phyloP scores from a whole-genome alignment of 2,797 vertebrate genomes.

The Acanthis flammea region DNA sequence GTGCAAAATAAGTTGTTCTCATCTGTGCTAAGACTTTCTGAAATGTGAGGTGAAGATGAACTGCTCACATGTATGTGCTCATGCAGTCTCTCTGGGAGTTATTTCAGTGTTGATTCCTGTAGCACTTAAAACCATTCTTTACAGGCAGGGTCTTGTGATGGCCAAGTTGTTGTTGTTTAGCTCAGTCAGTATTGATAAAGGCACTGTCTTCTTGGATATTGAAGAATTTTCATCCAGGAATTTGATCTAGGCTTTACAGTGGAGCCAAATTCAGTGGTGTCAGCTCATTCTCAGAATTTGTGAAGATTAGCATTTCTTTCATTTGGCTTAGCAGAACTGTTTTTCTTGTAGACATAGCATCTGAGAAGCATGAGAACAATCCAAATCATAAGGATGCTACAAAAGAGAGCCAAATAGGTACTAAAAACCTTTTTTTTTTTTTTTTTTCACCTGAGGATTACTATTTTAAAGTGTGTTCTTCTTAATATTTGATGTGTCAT shows the following conservation, averaged over 20 bases:
- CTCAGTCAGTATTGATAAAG: neutral
- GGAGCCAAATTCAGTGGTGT: neutral
- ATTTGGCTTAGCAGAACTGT: neutral
- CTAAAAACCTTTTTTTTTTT: neutral
- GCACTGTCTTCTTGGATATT: accelerated
- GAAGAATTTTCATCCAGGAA: neutral
- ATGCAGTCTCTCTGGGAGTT: neutral
- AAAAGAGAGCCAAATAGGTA: neutral
- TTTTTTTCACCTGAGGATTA: neutral
- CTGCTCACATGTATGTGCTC: neutral
- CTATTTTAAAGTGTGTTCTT: neutral
- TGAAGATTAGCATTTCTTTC: neutral
- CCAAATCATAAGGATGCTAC: neutral
- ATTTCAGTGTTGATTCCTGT: neutral
- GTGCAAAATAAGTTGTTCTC: neutral
- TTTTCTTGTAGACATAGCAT: neutral
- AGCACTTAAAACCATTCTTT: neutral
- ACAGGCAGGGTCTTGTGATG: neutral
- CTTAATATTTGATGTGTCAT: neutral
- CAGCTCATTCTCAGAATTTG: neutral
- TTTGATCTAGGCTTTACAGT: neutral
- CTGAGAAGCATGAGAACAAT: neutral
- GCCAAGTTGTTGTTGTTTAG: neutral
- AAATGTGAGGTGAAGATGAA: neutral
- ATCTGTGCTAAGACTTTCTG: neutral